Evolutionary conservation across 1,140 invertebrate genomes (phyloP), one percentile per base, ranked within the genome.

Genomic region (Ectropis grisescens): DNA sequence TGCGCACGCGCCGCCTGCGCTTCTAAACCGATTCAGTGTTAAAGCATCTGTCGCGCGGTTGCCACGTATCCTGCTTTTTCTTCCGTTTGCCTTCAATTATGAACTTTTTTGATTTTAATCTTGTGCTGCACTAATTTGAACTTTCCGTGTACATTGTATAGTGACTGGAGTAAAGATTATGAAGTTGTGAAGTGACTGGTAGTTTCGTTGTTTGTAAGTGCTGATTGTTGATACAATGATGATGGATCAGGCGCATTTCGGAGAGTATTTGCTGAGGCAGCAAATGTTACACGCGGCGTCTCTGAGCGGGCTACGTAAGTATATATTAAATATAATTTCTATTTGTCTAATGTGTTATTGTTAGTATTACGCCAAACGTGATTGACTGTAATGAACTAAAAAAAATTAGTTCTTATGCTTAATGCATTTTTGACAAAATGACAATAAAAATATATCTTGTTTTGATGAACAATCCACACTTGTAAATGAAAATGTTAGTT

Each of bases 161-260:
- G 13, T 29, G 26, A 37, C 15, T 19, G 24, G 28, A 22, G 34
- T 33, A 13, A 43, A 29, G n/a, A n/a, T n/a, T n/a, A 65, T 61
- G 56, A 41, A 60, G 44, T 52, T 64, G 60, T 78, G 58, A 58
- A 54, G 58, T 75, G 64, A 48, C 52, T 30, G 28, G 24, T 6
- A 26, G 4, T 26, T 19, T 19, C 3, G 8, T 19, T 19, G 16
- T 19, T 19, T 19, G 16, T 47, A 40, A 33, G 29, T 49, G 44
- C 26, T 37, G 45, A 25, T 37, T 24, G 13, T 47, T 34, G 24
- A 32, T 23, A 43, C 47, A 11, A 81, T 72, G 71, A 81, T 78
- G 76, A 81, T 78, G 76, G 72, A 78, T 53, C 76, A 78, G 44
- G 62, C 76, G 5, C 74, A 79, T 38, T 75, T 81, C 33, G 69